Conservation (phyloP, 1,140 invertebrate species). For the Gonioctena quinquepunctata region DNA sequence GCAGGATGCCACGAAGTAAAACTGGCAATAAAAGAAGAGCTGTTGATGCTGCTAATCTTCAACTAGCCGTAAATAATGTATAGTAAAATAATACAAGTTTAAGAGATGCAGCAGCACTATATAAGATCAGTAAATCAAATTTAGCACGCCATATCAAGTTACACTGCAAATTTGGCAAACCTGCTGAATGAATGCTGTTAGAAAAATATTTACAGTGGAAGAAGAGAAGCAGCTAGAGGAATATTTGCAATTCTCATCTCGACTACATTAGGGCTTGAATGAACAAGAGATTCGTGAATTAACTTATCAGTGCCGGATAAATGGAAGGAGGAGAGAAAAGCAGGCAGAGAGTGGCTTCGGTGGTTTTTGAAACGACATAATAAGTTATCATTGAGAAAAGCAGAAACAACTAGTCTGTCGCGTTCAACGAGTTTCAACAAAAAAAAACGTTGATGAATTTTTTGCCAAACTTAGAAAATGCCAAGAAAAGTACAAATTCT, state of each 20-base stretch:
- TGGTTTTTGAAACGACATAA: neutral
- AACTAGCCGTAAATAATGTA: neutral
- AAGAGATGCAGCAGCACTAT: neutral
- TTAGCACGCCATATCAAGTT: neutral
- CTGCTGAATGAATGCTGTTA: conserved; percentile 32
- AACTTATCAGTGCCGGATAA: neutral
- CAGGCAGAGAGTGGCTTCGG: neutral
- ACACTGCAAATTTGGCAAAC: neutral
- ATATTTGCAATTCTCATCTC: conserved; percentile 42
- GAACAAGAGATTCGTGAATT: conserved; percentile 42
- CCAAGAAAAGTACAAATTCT: neutral
- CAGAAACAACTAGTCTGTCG: neutral
- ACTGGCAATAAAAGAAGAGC: neutral
- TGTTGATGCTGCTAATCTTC: neutral
- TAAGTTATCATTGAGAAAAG: neutral
- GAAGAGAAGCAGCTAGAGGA: neutral
- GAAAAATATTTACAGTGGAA: conserved; percentile 43
- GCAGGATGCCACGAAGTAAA: neutral
- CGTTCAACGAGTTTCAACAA: neutral
- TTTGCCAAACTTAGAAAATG: conserved; percentile 1
- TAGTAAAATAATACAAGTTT: neutral
- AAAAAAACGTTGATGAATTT: neutral
- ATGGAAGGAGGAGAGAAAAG: neutral
- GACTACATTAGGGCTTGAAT: conserved; percentile 48
- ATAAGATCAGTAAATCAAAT: neutral